phyloP scores from a whole-genome alignment of 1,140 invertebrate genomes.

The Lepidurus apus region DNA sequence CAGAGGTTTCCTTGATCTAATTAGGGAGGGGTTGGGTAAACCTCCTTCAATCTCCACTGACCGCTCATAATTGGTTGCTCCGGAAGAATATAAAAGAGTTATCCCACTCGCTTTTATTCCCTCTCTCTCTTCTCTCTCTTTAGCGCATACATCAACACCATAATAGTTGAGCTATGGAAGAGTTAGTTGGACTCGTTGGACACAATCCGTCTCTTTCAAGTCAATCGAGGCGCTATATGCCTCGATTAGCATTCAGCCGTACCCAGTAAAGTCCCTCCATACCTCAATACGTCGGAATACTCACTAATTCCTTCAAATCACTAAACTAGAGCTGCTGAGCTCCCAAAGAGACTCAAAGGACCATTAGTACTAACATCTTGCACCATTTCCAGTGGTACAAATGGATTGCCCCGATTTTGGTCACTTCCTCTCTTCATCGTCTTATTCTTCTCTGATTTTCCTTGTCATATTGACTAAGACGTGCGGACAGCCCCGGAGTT shows the following conservation, averaged over 20 bases:
- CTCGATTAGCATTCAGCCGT: constrained; percentile 1
- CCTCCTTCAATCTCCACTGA: constrained; percentile 14
- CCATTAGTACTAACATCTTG: neutral
- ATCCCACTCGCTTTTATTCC: neutral
- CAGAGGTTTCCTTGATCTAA: neutral
- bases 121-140: neutral
- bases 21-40: neutral
- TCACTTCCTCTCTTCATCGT: neutral
- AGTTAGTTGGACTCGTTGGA: too few species aligned
- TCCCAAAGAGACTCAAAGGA: neutral
- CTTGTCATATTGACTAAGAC: neutral
- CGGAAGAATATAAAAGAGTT: neutral
- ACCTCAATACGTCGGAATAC: neutral
- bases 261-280: too few species aligned
- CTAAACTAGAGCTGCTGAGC: too few species aligned
- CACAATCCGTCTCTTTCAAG: neutral
- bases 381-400: constrained; percentile 7
- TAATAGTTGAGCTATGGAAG: too few species aligned
- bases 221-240: neutral
- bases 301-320: too few species aligned
- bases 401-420: neutral
- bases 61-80: neutral
- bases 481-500: neutral
- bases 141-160: too few species aligned
- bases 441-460: neutral